Conservation (phyloP, 2,888 invertebrate species). For the Drosophila niveifrons region DNA sequence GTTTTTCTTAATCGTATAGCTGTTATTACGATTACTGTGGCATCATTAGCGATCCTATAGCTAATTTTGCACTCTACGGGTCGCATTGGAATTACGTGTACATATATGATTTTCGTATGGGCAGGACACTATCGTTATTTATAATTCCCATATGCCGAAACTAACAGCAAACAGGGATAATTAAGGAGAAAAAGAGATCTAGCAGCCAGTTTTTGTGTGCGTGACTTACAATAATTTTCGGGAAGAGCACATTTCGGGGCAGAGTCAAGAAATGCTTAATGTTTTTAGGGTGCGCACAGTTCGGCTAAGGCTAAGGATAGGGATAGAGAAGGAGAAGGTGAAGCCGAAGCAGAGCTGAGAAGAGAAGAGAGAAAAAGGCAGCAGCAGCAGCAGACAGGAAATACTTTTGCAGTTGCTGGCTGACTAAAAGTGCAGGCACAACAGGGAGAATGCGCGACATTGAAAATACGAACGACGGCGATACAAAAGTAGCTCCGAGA, state of each 20-base stretch:
- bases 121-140: conserved; percentile 23
- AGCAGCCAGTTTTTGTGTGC: conserved; percentile 61
- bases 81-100: conserved; percentile 6
- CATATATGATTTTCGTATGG: conserved; percentile 8
- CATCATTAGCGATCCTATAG: neutral
- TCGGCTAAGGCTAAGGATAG: conserved; percentile 40
- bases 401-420: conserved; percentile 55
- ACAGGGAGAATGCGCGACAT: conserved; percentile 47
- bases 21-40: no score
- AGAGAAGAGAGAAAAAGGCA: conserved; percentile 5
- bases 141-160: conserved; percentile 19
- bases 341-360: neutral
- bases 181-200: conserved; percentile 70
- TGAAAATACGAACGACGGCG: conserved; percentile 36
- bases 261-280: conserved; percentile 63
- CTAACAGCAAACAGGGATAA: conserved; percentile 42
- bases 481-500: conserved; percentile 49
- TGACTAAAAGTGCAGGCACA: conserved; percentile 43
- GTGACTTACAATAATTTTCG: conserved; percentile 65
- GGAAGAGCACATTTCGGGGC: conserved; percentile 18
- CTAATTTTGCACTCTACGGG: neutral
- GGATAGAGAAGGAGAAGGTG: no score
- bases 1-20: no score
- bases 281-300: conserved; percentile 60
- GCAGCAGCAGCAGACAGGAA: conserved; percentile 46